These are phyloP conservation scores for Parotocinclus haroldoi DNA, from an alignment of 2,797 vertebrate genomes.

Conservation along the genomic window DNA sequence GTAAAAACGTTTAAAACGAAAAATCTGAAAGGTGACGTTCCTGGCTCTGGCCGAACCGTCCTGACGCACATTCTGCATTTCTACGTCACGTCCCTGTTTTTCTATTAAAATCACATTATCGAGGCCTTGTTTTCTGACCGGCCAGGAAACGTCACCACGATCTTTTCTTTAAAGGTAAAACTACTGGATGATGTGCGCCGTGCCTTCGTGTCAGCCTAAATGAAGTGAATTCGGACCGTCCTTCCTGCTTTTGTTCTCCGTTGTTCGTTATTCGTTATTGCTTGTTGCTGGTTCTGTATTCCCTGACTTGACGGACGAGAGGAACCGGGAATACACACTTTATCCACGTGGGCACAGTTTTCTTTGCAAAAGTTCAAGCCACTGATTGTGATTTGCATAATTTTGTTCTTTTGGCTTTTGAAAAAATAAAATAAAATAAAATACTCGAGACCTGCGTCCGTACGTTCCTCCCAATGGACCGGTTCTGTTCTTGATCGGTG, in stretches of 20 bases:
- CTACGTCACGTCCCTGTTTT: too few species aligned
- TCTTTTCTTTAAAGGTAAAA: too few species aligned
- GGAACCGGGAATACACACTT: conserved; percentile 35
- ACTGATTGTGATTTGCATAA: conserved; percentile 47
- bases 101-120: too few species aligned
- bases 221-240: too few species aligned
- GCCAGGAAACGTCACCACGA: too few species aligned
- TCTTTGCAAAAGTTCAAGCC: conserved; percentile 31
- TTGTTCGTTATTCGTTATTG: conserved; percentile 67
- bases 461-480: conserved; percentile 68
- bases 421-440: too few species aligned
- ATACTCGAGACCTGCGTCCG: conserved; percentile 66
- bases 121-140: too few species aligned
- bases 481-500: conserved; percentile 64
- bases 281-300: conserved; percentile 63
- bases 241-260: background rate
- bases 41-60: conserved; percentile 39
- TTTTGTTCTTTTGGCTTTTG: conserved; percentile 52
- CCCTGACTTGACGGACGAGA: conserved; percentile 56
- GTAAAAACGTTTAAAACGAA: conserved; percentile 15
- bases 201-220: too few species aligned
- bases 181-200: too few species aligned
- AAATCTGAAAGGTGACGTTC: conserved; percentile 27
- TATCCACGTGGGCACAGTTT: conserved; percentile 34
- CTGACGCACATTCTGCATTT: too few species aligned